These are phyloP conservation scores for Sebastes itinus DNA, from an alignment of 2,797 vertebrate species.

Conservation along the genomic window DNA sequence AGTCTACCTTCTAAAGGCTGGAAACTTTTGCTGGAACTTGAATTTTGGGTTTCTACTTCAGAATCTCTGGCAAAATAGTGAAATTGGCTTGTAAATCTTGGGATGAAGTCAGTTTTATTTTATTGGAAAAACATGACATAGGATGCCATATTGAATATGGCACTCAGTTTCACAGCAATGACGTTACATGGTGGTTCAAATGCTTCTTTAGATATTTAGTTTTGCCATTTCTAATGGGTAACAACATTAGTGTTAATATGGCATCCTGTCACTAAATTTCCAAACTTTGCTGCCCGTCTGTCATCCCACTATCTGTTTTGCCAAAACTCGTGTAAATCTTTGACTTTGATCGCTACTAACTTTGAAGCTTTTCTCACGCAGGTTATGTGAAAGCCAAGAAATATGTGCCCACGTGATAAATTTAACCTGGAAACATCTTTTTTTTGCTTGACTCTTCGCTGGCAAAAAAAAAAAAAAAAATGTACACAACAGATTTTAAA, in stretches of 20 bases:
- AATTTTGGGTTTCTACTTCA: not conserved
- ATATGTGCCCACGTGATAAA: not conserved
- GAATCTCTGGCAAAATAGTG: not conserved
- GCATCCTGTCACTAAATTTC: not conserved
- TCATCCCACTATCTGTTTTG: slow-evolving; percentile 10
- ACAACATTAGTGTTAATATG: not conserved
- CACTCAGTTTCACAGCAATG: not conserved
- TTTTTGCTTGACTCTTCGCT: slow-evolving; percentile 17
- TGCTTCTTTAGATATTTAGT: not conserved
- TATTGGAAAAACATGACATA: not conserved
- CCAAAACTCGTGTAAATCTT: slow-evolving; percentile 38
- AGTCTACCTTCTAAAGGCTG: not conserved
- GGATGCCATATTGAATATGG: slow-evolving; percentile 3
- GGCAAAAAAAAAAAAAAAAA: not conserved
- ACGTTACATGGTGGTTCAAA: not conserved
- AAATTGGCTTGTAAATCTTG: not conserved
- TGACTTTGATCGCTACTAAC: slow-evolving; percentile 51
- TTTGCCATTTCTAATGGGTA: not conserved
- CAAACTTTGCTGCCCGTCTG: not conserved
- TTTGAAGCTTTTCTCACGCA: slow-evolving; percentile 52
- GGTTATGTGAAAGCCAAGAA: slow-evolving; percentile 32
- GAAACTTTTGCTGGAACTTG: not conserved
- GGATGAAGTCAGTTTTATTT: not conserved
- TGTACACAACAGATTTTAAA: not conserved
- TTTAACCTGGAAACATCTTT: not conserved